Percentiles rank a stretch among this genome's conserved stretches.
These are phyloP conservation scores for Drosophila falleni DNA, from an alignment of 2,888 invertebrate genomes.

Conservation along the genomic window DNA sequence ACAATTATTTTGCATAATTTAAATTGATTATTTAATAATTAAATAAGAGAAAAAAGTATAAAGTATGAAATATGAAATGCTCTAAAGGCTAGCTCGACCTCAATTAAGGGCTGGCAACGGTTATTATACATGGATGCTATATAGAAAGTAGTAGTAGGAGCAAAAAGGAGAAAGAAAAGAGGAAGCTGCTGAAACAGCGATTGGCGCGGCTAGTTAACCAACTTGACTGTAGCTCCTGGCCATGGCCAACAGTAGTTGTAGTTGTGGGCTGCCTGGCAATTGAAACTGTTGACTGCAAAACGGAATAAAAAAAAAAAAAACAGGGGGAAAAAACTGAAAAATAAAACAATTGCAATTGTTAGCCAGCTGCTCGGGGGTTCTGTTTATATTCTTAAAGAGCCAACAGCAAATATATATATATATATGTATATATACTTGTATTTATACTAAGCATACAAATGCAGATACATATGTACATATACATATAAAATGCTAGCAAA, in stretches of 20 bases:
- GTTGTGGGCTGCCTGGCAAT: conserved; percentile 28
- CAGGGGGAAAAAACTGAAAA: conserved; percentile 4
- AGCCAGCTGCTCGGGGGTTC: conserved; percentile 13
- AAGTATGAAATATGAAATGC: neutral
- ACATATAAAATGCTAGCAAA: neutral
- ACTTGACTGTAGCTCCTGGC: conserved; percentile 48
- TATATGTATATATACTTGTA: too few relatives aligned
- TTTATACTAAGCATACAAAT: neutral
- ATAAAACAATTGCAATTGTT: conserved; percentile 35
- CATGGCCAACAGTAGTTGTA: conserved; percentile 23
- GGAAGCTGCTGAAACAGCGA: conserved; percentile 7
- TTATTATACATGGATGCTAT: neutral
- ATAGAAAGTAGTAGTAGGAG: conserved; percentile 1
- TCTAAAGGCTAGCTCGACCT: neutral
- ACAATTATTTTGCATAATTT: conserved; percentile 4
- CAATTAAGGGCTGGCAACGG: conserved; percentile 4
- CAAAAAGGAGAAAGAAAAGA: neutral
- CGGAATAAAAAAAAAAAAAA: conserved; percentile 13
- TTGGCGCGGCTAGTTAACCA: conserved; percentile 42
- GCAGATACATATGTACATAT: neutral
- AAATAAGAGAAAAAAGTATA: conserved; percentile 2
- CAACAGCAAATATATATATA: conserved; percentile 1
- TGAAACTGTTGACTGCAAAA: conserved; percentile 36
- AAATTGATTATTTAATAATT: conserved; percentile 1
- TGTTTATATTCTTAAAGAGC: conserved; percentile 16